phyloP scores from a whole-genome alignment of 2,888 invertebrate species.

The Drosophila nr. fundita region DNA sequence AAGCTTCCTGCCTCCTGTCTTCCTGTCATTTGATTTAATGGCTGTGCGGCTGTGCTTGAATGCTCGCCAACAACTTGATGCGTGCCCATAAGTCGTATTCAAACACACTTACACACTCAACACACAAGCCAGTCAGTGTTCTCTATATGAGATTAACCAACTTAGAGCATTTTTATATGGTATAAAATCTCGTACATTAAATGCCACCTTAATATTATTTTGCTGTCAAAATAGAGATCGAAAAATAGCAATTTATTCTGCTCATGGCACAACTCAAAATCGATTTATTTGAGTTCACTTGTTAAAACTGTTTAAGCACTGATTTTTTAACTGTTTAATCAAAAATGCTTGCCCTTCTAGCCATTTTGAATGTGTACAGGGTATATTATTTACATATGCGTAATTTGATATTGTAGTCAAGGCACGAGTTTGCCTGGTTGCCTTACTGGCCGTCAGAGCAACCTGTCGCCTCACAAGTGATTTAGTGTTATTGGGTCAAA shows the following conservation, averaged over 20 bases:
- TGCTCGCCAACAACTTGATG: conserved; percentile 60
- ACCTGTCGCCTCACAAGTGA: conserved; percentile 18
- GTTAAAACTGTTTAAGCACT: neutral
- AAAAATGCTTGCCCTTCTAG: neutral
- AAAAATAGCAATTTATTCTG: neutral
- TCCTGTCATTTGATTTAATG: conserved; percentile 74
- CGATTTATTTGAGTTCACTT: neutral
- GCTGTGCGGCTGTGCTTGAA: conserved; percentile 26
- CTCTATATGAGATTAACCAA: neutral
- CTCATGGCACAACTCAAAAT: neutral
- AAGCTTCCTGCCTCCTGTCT: conserved; percentile 39
- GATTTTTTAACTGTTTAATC: neutral
- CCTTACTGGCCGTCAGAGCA: conserved; percentile 16
- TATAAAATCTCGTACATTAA: neutral
- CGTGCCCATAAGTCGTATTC: conserved; percentile 43
- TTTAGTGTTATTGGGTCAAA: conserved; percentile 38
- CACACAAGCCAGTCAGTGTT: neutral
- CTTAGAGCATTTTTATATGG: neutral
- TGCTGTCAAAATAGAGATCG: neutral
- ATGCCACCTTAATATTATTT: neutral
- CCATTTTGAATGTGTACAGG: neutral
- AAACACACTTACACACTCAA: conserved; percentile 5
- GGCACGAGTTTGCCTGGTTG: conserved; percentile 1
- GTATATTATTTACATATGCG: neutral
- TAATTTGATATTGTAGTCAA: conserved; percentile 41